Percentiles rank a stretch among this genome's conserved stretches.
These are phyloP conservation scores for Pharmacophagus antenor DNA, from an alignment of 2,888 invertebrate species.

Conservation along the genomic window DNA sequence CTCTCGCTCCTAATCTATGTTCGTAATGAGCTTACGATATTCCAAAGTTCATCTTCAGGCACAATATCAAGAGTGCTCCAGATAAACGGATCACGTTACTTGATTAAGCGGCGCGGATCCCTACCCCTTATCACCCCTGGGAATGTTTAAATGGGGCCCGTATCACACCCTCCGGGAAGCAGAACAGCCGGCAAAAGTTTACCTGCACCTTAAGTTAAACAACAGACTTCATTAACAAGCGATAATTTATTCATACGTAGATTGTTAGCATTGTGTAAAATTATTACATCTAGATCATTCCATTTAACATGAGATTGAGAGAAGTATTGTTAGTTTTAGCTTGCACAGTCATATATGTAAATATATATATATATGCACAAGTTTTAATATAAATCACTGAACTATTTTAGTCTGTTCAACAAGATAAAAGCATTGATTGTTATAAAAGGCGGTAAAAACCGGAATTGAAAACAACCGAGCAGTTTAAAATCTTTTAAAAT, in stretches of 20 bases:
- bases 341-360: no score
- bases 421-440: no score
- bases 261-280: conserved; percentile 3
- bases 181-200: conserved; percentile 55
- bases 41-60: conserved; percentile 62
- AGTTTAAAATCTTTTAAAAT: no score
- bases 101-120: conserved; percentile 78
- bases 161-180: conserved; percentile 74
- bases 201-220: conserved; percentile 69
- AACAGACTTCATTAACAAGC: conserved; percentile 66
- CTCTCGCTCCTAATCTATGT: conserved; percentile 51
- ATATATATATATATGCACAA: no score
- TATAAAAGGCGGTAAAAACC: no score
- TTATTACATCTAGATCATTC: not conserved
- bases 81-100: conserved; percentile 81
- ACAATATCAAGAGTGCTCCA: conserved; percentile 76
- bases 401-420: no score
- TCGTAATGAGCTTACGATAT: conserved; percentile 69
- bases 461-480: no score
- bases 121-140: conserved; percentile 77
- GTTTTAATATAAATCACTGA: not conserved
- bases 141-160: conserved; percentile 79
- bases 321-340: not conserved
- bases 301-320: not conserved
- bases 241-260: conserved; percentile 28